A percentile compares a stretch with the other conserved stretches of the same genome.
These are phyloP conservation scores for Falco peregrinus DNA, from an alignment of 2,797 vertebrate species.

Conservation along the genomic window DNA sequence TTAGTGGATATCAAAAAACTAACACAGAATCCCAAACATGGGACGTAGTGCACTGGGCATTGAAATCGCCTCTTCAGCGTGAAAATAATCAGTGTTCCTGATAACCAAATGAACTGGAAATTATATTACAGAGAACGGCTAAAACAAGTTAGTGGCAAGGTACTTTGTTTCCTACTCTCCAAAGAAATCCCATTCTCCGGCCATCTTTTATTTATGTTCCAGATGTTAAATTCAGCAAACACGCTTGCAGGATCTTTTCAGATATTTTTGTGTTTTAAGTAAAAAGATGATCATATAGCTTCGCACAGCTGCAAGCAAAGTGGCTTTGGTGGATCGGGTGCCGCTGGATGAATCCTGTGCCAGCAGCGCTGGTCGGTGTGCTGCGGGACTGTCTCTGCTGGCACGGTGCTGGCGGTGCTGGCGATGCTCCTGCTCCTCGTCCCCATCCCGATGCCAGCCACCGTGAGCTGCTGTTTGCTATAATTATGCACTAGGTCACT, in stretches of 20 bases:
- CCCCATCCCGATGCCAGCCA: background rate
- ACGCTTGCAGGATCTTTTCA: background rate
- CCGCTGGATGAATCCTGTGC: background rate
- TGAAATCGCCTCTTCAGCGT: constrained; percentile 53
- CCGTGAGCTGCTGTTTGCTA: fast-evolving
- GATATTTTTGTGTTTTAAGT: background rate
- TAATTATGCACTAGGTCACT: fast-evolving
- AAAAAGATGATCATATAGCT: background rate
- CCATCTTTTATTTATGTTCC: constrained; percentile 60
- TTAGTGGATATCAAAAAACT: constrained; percentile 84
- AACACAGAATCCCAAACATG: constrained; percentile 60
- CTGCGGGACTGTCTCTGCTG: background rate
- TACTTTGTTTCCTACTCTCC: constrained; percentile 47
- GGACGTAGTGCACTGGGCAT: constrained; percentile 15
- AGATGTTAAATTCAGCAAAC: constrained; percentile 9
- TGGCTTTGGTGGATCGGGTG: background rate
- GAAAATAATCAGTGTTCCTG: constrained; percentile 47
- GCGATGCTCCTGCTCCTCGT: too few species aligned
- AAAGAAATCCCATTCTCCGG: background rate
- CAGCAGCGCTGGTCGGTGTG: fast-evolving
- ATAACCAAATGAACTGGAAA: constrained; percentile 70
- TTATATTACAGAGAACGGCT: constrained; percentile 60
- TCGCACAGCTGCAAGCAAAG: fast-evolving
- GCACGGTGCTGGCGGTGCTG: fast-evolving
- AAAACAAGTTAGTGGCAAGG: constrained; percentile 63